phyloP scores from a whole-genome alignment of 1,140 invertebrate species.

The Drosophila nikananu region DNA sequence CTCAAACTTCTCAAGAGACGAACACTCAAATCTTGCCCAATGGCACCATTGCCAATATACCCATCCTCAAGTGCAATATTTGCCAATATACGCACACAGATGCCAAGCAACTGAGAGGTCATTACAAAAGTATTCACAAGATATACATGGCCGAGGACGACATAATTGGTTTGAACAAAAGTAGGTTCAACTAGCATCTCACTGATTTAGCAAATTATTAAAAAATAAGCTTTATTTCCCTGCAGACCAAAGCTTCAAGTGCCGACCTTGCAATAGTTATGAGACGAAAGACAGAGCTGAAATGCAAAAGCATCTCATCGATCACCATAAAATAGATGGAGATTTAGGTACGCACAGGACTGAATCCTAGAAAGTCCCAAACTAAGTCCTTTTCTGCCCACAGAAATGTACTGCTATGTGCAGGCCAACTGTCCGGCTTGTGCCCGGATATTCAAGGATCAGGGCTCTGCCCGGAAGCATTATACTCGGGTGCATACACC shows the following conservation, averaged over 20 bases:
- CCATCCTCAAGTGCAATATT: constrained; percentile 64
- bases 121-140: constrained; percentile 67
- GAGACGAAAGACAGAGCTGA: constrained; percentile 56
- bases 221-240: background rate
- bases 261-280: constrained; percentile 68
- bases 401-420: constrained; percentile 76
- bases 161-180: constrained; percentile 70
- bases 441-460: constrained; percentile 70
- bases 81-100: constrained; percentile 63
- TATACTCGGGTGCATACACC: constrained; percentile 71
- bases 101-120: constrained; percentile 62
- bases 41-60: constrained; percentile 52
- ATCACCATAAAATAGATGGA: constrained; percentile 71
- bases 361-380: too few species aligned
- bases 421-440: constrained; percentile 75
- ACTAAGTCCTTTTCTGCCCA: background rate
- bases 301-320: constrained; percentile 70
- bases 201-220: background rate
- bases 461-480: constrained; percentile 65
- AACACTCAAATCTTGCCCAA: constrained; percentile 4
- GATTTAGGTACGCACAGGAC: constrained; percentile 57
- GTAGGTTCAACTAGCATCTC: constrained; percentile 19
- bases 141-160: constrained; percentile 66
- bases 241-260: constrained; percentile 74
- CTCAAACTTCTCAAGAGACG: background rate